Evolutionary conservation across 2,113 vertebrate genomes (phyloP), one percentile per base, ranked within the genome.

Genomic region (Tachycineta bicolor): DNA sequence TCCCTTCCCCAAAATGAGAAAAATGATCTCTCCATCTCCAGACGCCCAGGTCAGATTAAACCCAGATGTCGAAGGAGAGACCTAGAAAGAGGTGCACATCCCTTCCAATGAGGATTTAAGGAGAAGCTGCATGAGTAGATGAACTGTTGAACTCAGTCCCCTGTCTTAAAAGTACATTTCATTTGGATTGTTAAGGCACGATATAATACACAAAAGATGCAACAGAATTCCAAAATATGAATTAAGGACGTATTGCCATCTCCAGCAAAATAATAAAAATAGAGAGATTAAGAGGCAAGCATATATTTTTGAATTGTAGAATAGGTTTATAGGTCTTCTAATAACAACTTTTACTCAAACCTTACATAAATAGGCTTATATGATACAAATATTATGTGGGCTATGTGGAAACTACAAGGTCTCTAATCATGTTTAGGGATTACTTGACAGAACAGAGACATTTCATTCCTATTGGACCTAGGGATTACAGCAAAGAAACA

Each of bases 341-440:
- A 98, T 98, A 98, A 98, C 98, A 98, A 98, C 97, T 98, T 97
- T 98, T 97, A 97, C 97, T 97, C 96, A 98, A 98, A 97, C 98
- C 98, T 98, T 98, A 98, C 98, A 98, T 98, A 98, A 98, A 98
- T 98, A 98, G 98, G 98, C 98, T 98, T 98, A 98, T 98, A 97
- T 70, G 98, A 97, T 97, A 97, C 98, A 98, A 98, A 98, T 98
- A 98, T 98, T 97, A 98, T 92, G 97, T 97, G 97, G 97, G 96
- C 96, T 94, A 91, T 95, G 97, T 95, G 95, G 97, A 97, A 98
- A 97, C 97, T 98, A 98, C 98, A 98, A 98, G 97, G 97, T 97
- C 98, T 97, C 98, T 98, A 98, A 99, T 99, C 98, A 98, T 98
- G 98, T 98, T 98, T 98, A 97, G 98, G 98, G 98, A 99, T 99